Conservation (phyloP, 2,797 vertebrate genomes). For the Scyliorhinus canicula region DNA sequence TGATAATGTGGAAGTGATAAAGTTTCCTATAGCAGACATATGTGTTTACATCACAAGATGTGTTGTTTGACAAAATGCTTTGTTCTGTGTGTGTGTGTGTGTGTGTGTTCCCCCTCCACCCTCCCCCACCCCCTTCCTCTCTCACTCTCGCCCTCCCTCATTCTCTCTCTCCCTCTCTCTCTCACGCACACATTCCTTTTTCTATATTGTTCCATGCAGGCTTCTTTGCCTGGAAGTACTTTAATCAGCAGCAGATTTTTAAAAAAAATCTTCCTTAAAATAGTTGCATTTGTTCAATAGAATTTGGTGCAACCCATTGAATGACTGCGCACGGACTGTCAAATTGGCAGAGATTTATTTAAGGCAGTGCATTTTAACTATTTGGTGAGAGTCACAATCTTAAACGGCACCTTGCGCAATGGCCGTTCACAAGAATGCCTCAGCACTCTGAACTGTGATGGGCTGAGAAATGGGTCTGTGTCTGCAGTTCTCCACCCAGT, state of each 20-base stretch:
- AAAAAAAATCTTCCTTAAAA: background rate
- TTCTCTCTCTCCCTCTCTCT: too few relatives aligned
- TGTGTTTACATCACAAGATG: slow-evolving; percentile 70
- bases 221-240: slow-evolving; percentile 62
- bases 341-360: background rate
- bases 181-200: background rate
- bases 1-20: slow-evolving; percentile 81
- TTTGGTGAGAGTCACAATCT: background rate
- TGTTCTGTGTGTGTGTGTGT: slow-evolving; percentile 70
- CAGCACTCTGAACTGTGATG: background rate
- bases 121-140: background rate
- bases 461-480: background rate
- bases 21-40: slow-evolving; percentile 77
- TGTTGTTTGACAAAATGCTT: slow-evolving; percentile 79
- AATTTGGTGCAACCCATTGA: background rate
- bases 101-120: slow-evolving; percentile 50
- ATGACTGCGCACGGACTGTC: background rate
- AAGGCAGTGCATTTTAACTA: background rate
- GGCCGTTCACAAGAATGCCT: background rate
- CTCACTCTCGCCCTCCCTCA: too few relatives aligned
- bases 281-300: background rate
- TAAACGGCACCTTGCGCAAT: background rate
- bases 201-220: slow-evolving; percentile 57
- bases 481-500: background rate
- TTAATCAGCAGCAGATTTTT: slow-evolving; percentile 56